Conservation (phyloP, 2,113 vertebrate genomes). For the Lepus europaeus region DNA sequence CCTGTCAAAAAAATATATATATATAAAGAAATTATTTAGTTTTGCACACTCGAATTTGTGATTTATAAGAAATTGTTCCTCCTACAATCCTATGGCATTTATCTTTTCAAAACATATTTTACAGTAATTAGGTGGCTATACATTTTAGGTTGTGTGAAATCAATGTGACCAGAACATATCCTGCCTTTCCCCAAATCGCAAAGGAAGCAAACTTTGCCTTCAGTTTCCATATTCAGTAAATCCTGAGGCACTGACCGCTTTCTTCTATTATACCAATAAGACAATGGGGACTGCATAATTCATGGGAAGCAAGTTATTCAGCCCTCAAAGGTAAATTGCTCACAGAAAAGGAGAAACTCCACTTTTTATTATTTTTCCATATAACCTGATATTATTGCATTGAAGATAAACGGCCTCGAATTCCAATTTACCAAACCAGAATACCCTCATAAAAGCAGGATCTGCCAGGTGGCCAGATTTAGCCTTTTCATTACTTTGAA, state of each 20-base stretch:
- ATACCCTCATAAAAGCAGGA: conserved; percentile 75
- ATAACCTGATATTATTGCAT: conserved; percentile 70
- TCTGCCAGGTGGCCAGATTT: conserved; percentile 74
- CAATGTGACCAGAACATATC: neutral
- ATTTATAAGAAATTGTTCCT: neutral
- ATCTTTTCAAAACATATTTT: conserved; percentile 59
- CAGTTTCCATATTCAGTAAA: conserved; percentile 72
- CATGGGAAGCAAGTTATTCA: conserved; percentile 72
- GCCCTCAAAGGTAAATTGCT: conserved; percentile 58
- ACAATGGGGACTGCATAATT: conserved; percentile 80
- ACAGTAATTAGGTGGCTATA: conserved; percentile 48
- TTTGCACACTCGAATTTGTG: neutral
- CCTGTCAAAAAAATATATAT: no score
- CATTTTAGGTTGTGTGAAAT: conserved; percentile 64
- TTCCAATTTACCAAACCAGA: conserved; percentile 77
- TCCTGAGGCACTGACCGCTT: conserved; percentile 68
- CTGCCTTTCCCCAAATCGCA: neutral
- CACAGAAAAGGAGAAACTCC: conserved; percentile 71
- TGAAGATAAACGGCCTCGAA: conserved; percentile 64
- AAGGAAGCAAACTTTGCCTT: conserved; percentile 52
- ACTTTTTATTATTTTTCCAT: conserved; percentile 53
- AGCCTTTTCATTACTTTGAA: conserved; percentile 76
- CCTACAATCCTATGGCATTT: neutral
- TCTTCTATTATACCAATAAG: conserved; percentile 69
- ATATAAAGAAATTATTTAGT: neutral